These are phyloP conservation scores for Cherax destructor DNA, from an alignment of 1,140 invertebrate genomes.

Conservation along the genomic window DNA sequence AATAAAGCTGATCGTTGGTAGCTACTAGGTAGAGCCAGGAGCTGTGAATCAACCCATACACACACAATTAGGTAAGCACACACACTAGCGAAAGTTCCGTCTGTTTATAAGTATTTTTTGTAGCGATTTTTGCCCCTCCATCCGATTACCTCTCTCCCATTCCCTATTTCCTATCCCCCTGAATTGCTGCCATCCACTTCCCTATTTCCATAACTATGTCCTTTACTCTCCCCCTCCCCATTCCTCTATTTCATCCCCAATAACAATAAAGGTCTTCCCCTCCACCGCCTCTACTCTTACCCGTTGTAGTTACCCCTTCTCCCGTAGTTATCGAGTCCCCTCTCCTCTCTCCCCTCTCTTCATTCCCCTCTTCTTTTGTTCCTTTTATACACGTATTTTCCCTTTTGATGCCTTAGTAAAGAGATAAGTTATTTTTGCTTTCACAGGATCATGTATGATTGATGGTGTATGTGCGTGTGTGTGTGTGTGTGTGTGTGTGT, in stretches of 20 bases:
- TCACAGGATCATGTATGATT: not conserved
- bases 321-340: not conserved
- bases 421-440: not conserved
- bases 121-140: not conserved
- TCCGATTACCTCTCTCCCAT: not conserved
- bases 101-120: too few relatives aligned
- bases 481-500: constrained; percentile 9
- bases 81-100: too few relatives aligned
- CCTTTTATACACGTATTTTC: not conserved
- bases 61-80: too few relatives aligned
- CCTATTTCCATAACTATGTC: not conserved
- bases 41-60: too few relatives aligned
- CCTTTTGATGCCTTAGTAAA: not conserved
- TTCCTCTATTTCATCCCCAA: not conserved
- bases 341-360: not conserved
- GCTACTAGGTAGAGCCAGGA: too few relatives aligned
- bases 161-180: not conserved
- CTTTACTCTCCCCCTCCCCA: not conserved
- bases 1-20: too few relatives aligned
- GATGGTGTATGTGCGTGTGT: not conserved
- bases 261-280: too few relatives aligned
- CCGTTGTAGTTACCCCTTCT: not conserved
- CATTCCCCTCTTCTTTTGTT: not conserved
- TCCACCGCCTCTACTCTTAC: not conserved
- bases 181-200: not conserved